A percentile compares a stretch with the other conserved stretches of the same genome.
Evolutionary conservation across 2,113 vertebrate species (phyloP).

Genomic region (Hippolais icterina): DNA sequence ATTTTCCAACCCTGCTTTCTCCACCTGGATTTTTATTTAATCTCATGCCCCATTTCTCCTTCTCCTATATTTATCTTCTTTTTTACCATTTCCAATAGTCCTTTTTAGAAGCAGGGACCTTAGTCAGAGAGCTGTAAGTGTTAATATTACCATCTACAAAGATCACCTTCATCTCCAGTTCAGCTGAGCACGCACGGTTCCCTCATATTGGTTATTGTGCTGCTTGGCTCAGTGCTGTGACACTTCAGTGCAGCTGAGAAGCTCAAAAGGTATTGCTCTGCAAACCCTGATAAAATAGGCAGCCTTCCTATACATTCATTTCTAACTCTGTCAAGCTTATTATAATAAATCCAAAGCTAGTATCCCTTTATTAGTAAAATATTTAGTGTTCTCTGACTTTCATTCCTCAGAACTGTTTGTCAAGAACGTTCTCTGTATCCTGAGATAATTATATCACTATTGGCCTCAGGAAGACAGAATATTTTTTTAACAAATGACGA

Average conservation of each 20-base stretch:
- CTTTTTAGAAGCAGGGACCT: neutral
- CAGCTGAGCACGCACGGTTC: accelerated
- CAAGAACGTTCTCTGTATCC: neutral
- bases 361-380: neutral
- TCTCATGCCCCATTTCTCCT: neutral
- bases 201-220: neutral
- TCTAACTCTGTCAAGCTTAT: neutral
- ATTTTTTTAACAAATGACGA: neutral
- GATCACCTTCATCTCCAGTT: neutral
- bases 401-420: neutral
- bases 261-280: neutral
- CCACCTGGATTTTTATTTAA: neutral
- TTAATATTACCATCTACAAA: neutral
- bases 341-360: neutral
- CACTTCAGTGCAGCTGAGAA: neutral
- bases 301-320: neutral
- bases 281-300: neutral
- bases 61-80: neutral
- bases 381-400: neutral
- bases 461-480: neutral
- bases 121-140: neutral
- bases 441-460: neutral
- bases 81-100: neutral
- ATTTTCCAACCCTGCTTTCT: neutral
- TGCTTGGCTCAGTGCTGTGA: neutral